Evolutionary conservation across 2,113 vertebrate species (phyloP).

Genomic region (Bolborhynchus lineola): DNA sequence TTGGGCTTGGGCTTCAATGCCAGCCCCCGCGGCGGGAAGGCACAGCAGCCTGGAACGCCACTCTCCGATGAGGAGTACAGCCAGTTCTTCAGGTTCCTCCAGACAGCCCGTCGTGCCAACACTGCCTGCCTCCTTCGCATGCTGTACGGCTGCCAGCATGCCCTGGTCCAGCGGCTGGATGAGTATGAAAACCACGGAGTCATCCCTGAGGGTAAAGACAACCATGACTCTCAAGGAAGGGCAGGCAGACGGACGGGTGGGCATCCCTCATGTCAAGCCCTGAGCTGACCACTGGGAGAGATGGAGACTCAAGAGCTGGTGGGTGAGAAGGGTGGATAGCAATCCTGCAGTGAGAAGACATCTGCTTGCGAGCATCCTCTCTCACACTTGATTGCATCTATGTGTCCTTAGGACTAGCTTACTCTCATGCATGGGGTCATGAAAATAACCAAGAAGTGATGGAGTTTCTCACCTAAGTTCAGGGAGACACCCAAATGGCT

Average conservation of each 20-base stretch:
- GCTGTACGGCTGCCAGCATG: constrained; percentile 22
- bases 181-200: constrained; percentile 41
- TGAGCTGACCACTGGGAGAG: background rate
- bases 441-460: background rate
- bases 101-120: background rate
- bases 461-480: background rate
- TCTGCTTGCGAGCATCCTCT: background rate
- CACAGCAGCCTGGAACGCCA: background rate
- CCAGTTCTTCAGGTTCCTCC: constrained; percentile 36
- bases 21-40: fast-evolving
- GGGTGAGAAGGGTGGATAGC: background rate
- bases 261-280: background rate
- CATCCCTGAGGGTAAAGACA: constrained; percentile 49
- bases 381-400: background rate
- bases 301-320: background rate
- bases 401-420: background rate
- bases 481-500: background rate
- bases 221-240: background rate
- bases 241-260: background rate
- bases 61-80: constrained; percentile 38
- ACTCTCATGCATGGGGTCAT: background rate
- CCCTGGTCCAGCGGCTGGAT: constrained; percentile 6
- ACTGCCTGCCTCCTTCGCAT: constrained; percentile 7
- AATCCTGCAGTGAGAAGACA: background rate
- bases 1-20: background rate